phyloP scores from a whole-genome alignment of 2,113 vertebrate species.

The Halcyon senegalensis region DNA sequence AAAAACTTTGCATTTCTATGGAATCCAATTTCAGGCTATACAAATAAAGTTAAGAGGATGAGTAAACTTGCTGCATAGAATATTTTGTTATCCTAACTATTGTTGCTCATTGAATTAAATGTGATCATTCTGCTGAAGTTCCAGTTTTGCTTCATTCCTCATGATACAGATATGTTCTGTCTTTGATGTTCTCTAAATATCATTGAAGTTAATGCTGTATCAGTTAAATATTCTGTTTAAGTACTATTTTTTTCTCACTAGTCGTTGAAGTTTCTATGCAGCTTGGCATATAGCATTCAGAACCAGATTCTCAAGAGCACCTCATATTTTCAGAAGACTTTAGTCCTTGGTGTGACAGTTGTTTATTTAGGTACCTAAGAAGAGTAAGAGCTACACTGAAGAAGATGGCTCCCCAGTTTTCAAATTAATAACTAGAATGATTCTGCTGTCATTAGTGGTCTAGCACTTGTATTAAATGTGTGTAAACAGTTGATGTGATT shows the following conservation, averaged over 20 bases:
- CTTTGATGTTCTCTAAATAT: conserved; percentile 30
- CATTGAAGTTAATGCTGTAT: background rate
- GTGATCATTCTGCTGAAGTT: conserved; percentile 17
- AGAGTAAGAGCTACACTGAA: background rate
- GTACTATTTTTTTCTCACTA: background rate
- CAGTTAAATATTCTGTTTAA: conserved; percentile 36
- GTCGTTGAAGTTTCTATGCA: background rate
- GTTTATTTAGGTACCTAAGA: background rate
- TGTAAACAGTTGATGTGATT: background rate
- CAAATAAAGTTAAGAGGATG: conserved; percentile 61
- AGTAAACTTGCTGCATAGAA: conserved; percentile 53
- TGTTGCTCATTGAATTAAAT: conserved; percentile 34
- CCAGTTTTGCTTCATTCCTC: conserved; percentile 1
- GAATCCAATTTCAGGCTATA: conserved; percentile 59
- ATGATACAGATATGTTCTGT: background rate
- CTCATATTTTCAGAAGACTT: background rate
- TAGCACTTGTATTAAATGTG: accelerated
- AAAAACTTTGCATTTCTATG: conserved; percentile 59
- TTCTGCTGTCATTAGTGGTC: background rate
- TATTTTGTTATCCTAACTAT: conserved; percentile 39
- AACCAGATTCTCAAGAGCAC: background rate
- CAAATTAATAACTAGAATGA: background rate
- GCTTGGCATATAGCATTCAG: background rate
- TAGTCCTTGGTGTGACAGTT: background rate
- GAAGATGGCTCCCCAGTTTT: background rate